Conservation (phyloP, 2,797 vertebrate species). For the Oryzias sinensis region DNA sequence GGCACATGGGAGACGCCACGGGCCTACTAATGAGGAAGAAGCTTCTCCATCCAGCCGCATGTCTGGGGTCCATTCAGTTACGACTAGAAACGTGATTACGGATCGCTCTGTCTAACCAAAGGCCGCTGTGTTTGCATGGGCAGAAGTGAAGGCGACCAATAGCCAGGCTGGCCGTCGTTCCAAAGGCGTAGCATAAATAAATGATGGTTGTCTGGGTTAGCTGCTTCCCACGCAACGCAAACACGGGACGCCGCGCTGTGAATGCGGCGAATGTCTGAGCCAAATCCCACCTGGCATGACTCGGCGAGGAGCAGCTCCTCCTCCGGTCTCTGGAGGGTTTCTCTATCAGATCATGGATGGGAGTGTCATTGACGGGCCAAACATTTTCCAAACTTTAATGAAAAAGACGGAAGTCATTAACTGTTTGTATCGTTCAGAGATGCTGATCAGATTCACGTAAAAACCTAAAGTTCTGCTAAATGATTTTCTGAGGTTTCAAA, state of each 20-base stretch:
- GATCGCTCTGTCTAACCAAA: conserved; percentile 37
- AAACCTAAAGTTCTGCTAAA: conserved; percentile 38
- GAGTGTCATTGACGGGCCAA: conserved; percentile 54
- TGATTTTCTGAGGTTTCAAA: conserved; percentile 18
- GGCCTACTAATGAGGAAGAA: conserved; percentile 73
- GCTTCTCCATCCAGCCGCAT: conserved; percentile 51
- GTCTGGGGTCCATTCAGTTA: conserved; percentile 54
- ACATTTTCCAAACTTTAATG: conserved; percentile 45
- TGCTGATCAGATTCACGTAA: conserved; percentile 41
- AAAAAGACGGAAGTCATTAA: conserved; percentile 32
- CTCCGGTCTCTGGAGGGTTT: conserved; percentile 41
- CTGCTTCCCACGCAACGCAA: conserved; percentile 38
- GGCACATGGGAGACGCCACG: conserved; percentile 52
- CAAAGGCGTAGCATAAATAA: conserved; percentile 41
- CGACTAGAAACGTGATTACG: conserved; percentile 66
- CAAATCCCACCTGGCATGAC: conserved; percentile 53
- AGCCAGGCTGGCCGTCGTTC: conserved; percentile 23
- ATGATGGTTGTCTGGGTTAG: conserved; percentile 35
- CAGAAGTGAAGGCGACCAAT: conserved; percentile 33
- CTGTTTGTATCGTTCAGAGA: conserved; percentile 34
- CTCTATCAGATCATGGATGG: conserved; percentile 44
- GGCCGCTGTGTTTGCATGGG: not conserved
- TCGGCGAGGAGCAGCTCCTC: conserved; percentile 42
- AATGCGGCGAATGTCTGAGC: conserved; percentile 55
- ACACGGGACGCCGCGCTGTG: conserved; percentile 39